Evolutionary conservation across 2,113 vertebrate genomes (phyloP).

Genomic region (Pyxicephalus adspersus): DNA sequence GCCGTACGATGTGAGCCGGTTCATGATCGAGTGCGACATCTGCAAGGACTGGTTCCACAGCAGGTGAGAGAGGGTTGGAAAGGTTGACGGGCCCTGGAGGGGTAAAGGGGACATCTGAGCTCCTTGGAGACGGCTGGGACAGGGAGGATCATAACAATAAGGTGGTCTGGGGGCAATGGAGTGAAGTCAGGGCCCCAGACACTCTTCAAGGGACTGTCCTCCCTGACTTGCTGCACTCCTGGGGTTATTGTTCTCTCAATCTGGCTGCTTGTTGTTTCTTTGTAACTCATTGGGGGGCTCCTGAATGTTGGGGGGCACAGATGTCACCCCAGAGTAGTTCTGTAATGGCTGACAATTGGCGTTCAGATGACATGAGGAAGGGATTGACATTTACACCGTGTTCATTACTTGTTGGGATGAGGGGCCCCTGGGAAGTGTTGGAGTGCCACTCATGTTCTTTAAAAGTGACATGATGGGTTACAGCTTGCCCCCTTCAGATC

Average conservation of each 20-base stretch:
- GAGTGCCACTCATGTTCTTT: not conserved
- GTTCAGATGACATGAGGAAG: not conserved
- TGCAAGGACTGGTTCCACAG: conserved; percentile 99
- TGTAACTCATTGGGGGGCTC: not conserved
- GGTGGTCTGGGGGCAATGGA: conserved; percentile 30
- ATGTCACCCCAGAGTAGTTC: not conserved
- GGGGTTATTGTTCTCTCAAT: too few species aligned
- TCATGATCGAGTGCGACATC: conserved; percentile 97
- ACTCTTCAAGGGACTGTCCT: not conserved
- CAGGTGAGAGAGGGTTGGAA: conserved; percentile 75
- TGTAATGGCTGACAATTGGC: not conserved
- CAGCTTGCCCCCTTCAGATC: not conserved
- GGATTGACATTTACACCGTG: too few species aligned
- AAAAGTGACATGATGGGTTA: not conserved
- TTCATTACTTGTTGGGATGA: too few species aligned
- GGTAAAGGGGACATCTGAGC: not conserved
- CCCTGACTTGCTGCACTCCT: not conserved
- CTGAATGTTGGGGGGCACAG: too few species aligned
- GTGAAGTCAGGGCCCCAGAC: conserved; percentile 51
- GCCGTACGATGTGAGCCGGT: conserved; percentile 95
- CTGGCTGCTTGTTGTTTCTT: too few species aligned
- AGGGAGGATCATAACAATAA: conserved; percentile 55
- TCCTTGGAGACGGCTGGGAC: not conserved
- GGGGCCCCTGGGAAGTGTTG: not conserved
- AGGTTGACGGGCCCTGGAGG: not conserved